phyloP scores from a whole-genome alignment of 2,797 vertebrate species.

The Micrastur ruficollis region DNA sequence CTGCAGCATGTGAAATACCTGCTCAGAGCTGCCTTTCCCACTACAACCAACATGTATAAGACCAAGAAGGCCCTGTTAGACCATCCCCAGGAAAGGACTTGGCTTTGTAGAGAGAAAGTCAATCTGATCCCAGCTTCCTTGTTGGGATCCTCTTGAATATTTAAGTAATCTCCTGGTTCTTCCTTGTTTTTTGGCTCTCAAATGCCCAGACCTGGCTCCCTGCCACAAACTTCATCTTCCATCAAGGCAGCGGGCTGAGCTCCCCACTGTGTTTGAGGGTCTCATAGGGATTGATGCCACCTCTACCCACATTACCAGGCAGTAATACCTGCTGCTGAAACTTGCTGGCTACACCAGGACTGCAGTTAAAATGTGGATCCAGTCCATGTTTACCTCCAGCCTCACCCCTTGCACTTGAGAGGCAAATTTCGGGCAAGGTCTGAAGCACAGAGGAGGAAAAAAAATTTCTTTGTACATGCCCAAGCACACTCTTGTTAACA shows the following conservation, averaged over 20 bases:
- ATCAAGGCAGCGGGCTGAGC: neutral
- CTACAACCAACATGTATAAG: neutral
- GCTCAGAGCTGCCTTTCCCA: neutral
- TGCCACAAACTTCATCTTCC: neutral
- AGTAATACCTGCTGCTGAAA: neutral
- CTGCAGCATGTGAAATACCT: neutral
- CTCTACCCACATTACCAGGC: neutral
- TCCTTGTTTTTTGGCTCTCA: neutral
- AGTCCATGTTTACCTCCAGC: neutral
- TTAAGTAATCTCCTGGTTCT: neutral
- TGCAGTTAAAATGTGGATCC: neutral
- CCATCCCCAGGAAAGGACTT: neutral
- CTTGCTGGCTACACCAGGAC: neutral
- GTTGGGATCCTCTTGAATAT: neutral
- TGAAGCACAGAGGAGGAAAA: neutral
- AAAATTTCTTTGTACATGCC: neutral
- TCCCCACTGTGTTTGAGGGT: neutral
- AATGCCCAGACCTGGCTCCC: neutral
- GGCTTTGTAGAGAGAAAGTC: neutral
- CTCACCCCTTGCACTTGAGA: neutral
- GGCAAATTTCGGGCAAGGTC: neutral
- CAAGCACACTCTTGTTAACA: neutral
- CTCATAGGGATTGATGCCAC: neutral
- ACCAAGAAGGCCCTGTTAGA: neutral
- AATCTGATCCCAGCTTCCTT: neutral